phyloP scores from a whole-genome alignment of 1,140 invertebrate genomes.

The Melanaphis sacchari region DNA sequence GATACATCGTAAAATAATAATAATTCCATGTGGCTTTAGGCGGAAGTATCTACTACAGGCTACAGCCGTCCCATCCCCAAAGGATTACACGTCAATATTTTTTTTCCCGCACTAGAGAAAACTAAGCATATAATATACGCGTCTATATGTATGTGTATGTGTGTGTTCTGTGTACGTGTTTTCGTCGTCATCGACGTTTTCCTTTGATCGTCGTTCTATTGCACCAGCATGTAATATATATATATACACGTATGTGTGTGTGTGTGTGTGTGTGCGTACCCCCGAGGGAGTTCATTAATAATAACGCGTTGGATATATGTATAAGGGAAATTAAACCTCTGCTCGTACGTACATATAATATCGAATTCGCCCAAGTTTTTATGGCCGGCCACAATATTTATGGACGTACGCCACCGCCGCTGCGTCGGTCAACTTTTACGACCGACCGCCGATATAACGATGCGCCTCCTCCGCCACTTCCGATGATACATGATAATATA shows the following conservation, averaged over 20 bases:
- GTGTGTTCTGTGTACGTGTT: neutral
- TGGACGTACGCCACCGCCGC: neutral
- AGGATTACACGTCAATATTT: neutral
- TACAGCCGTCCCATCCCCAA: neutral
- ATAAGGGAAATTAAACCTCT: conserved; percentile 36
- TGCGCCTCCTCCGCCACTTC: neutral
- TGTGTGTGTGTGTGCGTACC: neutral
- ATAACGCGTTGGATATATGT: conserved; percentile 23
- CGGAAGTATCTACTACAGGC: neutral
- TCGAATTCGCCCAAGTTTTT: conserved; percentile 39
- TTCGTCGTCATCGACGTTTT: neutral
- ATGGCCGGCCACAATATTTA: neutral
- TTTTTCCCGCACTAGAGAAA: neutral
- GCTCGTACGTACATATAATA: neutral
- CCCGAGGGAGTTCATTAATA: conserved; percentile 54
- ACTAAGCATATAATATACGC: neutral
- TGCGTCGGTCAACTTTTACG: conserved; percentile 37
- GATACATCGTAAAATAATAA: neutral
- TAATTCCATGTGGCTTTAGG: neutral
- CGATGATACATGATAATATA: conserved; percentile 16
- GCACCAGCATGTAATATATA: neutral
- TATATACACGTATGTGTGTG: neutral
- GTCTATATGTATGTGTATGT: neutral
- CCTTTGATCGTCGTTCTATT: conserved; percentile 24
- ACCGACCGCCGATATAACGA: conserved; percentile 31